Evolutionary conservation across 2,113 vertebrate species (phyloP), one percentile per base, ranked within the genome.

Genomic region (Thunnus thynnus): DNA sequence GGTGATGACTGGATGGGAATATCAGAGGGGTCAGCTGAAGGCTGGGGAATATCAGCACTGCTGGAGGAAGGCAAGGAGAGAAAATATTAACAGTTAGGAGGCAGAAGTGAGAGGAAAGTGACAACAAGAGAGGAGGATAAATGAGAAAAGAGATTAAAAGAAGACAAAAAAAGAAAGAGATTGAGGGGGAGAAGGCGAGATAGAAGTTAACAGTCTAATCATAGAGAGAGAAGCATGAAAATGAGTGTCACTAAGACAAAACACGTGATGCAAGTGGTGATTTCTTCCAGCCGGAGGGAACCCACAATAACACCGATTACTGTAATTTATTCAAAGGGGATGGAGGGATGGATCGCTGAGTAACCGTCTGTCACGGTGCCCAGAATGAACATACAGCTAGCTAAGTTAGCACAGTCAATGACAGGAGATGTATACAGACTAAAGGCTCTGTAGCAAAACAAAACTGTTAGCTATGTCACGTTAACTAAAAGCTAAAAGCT

Each of bases 1-100:
- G 80, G 55, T 72, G 85, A 79, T n/a, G 60, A 56, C 27, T 36
- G 14, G 27, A 18, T 58, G 14, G 46, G 74, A 57, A 13, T 18
- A 6, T 56, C 22, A 18, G 22, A 0, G 52, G 2, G 10, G 55
- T 30, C 44, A 67, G 66, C 8, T 66, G 76, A 68, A 41, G 20
- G 41, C n/a, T 76, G 51, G 4, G 32, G 52, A 50, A 41, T 62
- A 50, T 61, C 56, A 63, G 32, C 47, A 32, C 67, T 50, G 22
- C 7, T 68, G 41, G 16, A 50, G 58, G 7, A 13, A 44, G 47
- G 9, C 12, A 9, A 3, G 32, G 5, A 8, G 16, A 48, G 18
- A 51, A 61, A 65, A 16, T 2, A 20, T 9, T 47, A 8, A 25
- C 1, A 2, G 1, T n/a, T 13, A 66, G 13, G 20, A 17, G 22